Evolutionary conservation across 1,140 invertebrate species (phyloP).

Genomic region (Eupristina koningsbergeri): DNA sequence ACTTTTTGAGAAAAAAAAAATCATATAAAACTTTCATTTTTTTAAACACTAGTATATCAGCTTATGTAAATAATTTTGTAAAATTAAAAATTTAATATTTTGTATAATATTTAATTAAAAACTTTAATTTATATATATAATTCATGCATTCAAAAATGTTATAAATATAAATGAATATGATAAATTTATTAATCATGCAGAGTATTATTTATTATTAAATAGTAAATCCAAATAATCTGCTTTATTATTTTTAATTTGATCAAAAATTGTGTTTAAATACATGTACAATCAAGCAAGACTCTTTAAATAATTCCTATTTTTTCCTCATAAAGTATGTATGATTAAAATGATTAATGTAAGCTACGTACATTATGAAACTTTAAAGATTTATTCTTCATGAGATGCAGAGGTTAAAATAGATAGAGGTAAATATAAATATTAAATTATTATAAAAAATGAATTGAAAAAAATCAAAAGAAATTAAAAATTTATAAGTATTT

Average conservation of each 20-base stretch:
- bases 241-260: too few relatives aligned
- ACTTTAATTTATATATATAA: constrained; percentile 7
- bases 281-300: constrained; percentile 30
- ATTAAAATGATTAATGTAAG: constrained; percentile 29
- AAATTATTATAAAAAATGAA: too few relatives aligned
- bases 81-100: neutral
- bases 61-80: constrained; percentile 20
- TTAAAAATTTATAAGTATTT: constrained; percentile 13
- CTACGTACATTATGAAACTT: constrained; percentile 37
- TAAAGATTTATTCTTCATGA: constrained; percentile 15
- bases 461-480: too few relatives aligned
- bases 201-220: constrained; percentile 12
- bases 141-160: constrained; percentile 30
- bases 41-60: neutral
- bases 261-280: too few relatives aligned
- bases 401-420: constrained; percentile 39
- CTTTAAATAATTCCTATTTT: constrained; percentile 13
- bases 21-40: constrained; percentile 34
- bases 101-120: neutral
- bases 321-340: too few relatives aligned
- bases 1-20: constrained; percentile 29
- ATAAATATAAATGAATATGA: constrained; percentile 37
- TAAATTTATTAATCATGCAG: constrained; percentile 33
- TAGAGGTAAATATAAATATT: too few relatives aligned
- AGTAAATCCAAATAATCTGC: neutral